Evolutionary conservation across 2,888 invertebrate genomes (phyloP), one percentile per base, ranked within the genome.

Genomic region (Agonopterix arenella): DNA sequence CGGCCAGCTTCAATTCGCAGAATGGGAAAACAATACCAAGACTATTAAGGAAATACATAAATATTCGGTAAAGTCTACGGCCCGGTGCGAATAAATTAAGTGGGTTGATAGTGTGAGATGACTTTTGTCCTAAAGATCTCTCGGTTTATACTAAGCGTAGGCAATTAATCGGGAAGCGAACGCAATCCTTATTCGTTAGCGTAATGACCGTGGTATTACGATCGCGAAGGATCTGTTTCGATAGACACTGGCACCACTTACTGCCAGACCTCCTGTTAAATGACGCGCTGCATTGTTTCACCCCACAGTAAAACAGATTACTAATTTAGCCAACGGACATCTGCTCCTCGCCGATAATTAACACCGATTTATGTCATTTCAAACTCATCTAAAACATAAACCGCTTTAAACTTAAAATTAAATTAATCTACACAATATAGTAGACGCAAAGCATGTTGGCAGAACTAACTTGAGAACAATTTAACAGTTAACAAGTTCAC

Each of bases 191-290:
- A 75, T 78, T 73, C 66, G 73, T 76, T 70, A 76, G 67, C 57
- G 66, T 77, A 81, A 83, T 75, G 76, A 69, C 64, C 66, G 63
- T 55, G 55, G 65, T 61, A 60, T 73, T 71, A 73, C 63, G 62
- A 69, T 66, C 65, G 63, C 64, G 58, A 58, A 66, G 63, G 64
- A 68, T 72, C 72, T 73, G 70, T 73, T 66, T 65, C 61, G 59
- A 64, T 70, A 73, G 74, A 73, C 69, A 68, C 62, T 59, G 68
- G 64, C 71, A 75, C n/a, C n/a, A n/a, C 72, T 83, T 76, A 79
- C 62, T 63, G 54, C 68, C 83, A 83, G 80, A 68, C 71, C 70
- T 70, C 67, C 62, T 66, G 78, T 68, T 73, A 71, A 85, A 82
- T 84, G 76, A 66, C 46, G 69, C 73, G 73, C 61, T 62, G 71